A percentile compares a stretch with the other conserved stretches of the same genome.
Evolutionary conservation across 1,140 invertebrate species (phyloP).

Genomic region (Cepaea nemoralis): DNA sequence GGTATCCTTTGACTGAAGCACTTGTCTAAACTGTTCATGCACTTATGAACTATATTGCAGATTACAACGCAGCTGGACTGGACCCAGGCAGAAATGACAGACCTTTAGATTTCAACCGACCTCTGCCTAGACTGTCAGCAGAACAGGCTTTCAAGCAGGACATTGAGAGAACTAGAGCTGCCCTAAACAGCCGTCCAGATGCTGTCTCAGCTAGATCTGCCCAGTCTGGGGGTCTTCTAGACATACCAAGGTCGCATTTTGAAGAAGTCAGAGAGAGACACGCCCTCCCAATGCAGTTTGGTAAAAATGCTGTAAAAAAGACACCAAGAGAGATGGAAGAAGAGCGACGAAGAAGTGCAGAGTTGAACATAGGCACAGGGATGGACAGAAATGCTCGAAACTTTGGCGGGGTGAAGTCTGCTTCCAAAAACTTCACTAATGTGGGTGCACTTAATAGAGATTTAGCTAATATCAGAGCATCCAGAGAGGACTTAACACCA

Average conservation of each 20-base stretch:
- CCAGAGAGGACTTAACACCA: not conserved
- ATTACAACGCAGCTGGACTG: not conserved
- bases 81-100: constrained; percentile 15
- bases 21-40: too few relatives aligned
- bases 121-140: not conserved
- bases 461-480: not conserved
- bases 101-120: constrained; percentile 22
- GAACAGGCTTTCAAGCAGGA: constrained; percentile 23
- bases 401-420: not conserved
- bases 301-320: constrained; percentile 21
- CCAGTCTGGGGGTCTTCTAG: not conserved
- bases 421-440: too few relatives aligned
- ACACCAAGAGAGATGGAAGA: not conserved
- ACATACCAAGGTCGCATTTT: not conserved
- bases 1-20: too few relatives aligned
- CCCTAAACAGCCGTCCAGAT: not conserved
- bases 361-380: not conserved
- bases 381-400: not conserved
- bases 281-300: constrained; percentile 17
- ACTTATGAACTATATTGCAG: too few relatives aligned
- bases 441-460: too few relatives aligned
- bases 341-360: not conserved
- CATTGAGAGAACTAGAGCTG: constrained; percentile 1
- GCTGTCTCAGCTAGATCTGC: not conserved
- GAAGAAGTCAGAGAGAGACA: not conserved